These are phyloP conservation scores for Antedon mediterranea DNA, from an alignment of 53 echinoderm and acorn worm species.

Conservation along the genomic window DNA sequence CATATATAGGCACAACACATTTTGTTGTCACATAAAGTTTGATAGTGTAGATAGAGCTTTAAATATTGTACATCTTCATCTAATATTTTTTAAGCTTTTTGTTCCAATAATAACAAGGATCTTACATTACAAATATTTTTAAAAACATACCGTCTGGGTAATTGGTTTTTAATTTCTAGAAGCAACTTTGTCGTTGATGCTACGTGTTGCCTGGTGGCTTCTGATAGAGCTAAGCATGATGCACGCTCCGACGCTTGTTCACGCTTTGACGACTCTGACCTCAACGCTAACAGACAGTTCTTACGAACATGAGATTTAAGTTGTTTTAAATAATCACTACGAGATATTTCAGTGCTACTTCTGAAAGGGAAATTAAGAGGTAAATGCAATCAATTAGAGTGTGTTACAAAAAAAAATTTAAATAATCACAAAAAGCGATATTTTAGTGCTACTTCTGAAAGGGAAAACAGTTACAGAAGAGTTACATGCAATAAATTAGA, in stretches of 20 bases:
- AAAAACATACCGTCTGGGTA: not conserved
- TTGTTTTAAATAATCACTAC: not conserved
- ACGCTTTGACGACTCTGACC: not conserved
- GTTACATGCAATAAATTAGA: too few relatives aligned
- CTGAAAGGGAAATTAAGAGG: not conserved
- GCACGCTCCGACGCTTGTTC: not conserved
- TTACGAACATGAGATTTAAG: not conserved
- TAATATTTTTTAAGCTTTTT: too few relatives aligned
- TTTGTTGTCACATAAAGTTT: too few relatives aligned
- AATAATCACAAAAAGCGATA: too few relatives aligned
- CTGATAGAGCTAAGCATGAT: not conserved
- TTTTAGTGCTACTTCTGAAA: too few relatives aligned
- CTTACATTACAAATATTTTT: not conserved
- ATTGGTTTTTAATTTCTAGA: not conserved
- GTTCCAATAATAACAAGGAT: too few relatives aligned
- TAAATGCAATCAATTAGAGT: not conserved
- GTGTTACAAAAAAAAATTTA: too few relatives aligned
- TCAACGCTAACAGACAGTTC: not conserved
- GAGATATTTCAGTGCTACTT: not conserved
- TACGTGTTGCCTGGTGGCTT: not conserved
- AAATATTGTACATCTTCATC: too few relatives aligned
- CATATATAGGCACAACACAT: too few relatives aligned
- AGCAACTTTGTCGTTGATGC: not conserved
- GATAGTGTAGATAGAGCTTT: too few relatives aligned
- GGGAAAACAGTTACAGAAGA: too few relatives aligned